Conservation (phyloP, 2,113 vertebrate species). For the Donacobius atricapilla region DNA sequence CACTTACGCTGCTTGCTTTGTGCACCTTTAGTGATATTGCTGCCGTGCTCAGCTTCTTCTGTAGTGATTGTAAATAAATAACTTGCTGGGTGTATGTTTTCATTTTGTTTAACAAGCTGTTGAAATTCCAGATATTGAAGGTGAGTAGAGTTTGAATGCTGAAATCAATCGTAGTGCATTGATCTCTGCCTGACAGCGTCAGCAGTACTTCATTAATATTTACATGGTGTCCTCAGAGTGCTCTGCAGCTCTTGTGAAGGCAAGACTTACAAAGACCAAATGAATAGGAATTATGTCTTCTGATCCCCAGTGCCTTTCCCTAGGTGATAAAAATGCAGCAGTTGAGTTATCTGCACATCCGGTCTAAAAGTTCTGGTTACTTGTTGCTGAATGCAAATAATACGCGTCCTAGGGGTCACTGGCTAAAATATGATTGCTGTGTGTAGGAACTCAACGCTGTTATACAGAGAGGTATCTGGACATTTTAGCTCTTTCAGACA, state of each 20-base stretch:
- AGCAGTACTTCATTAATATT: background rate
- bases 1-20: background rate
- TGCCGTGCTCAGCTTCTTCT: background rate
- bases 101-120: background rate
- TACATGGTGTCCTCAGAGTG: background rate
- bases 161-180: background rate
- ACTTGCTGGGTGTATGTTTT: background rate
- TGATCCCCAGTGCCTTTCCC: background rate
- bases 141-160: background rate
- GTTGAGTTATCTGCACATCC: background rate
- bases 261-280: background rate
- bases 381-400: background rate
- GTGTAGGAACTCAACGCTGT: rapidly evolving
- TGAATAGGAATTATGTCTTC: background rate
- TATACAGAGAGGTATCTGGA: background rate
- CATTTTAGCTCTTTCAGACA: background rate
- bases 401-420: background rate
- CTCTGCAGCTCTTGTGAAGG: background rate
- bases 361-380: background rate
- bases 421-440: background rate
- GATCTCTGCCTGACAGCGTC: background rate
- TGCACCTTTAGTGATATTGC: background rate
- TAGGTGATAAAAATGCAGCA: background rate
- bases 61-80: background rate
- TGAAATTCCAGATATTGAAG: background rate